Base-by-base conservation (phyloP, 2,797 vertebrate genomes). In the Peromyscus melanophrys region DNA sequence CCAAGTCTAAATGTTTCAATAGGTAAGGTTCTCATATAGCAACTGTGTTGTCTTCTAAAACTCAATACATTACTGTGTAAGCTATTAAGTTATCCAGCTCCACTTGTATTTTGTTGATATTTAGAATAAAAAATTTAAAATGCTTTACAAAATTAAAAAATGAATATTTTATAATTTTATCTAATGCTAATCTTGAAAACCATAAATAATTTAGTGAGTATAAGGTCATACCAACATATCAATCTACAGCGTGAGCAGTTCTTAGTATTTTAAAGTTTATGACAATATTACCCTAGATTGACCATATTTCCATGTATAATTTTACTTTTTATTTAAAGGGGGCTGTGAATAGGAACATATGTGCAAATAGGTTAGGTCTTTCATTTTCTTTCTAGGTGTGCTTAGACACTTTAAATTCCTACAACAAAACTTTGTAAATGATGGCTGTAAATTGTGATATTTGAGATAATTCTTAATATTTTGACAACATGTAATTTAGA, bases 301-400 rank as follows among this genome's bases (percentile, higher is more conserved):
- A 78, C 85, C 4, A 85, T 77, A 55, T 65, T 89, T 89, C 1
- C 46, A 86, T 13, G 17, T n/a, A 43, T 84, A 1, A 77, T 65
- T 89, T 95, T 77, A 13, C 78, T 25, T 92, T 92, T 89, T 12
- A 69, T 75, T 97, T 90, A 89, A 63, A 86, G 49, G 75, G 55
- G 17, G 7, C 52, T 63, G 77, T 19, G 63, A 46, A 25, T 25
- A 93, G 67, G 27, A 57, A 37, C 77, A 23, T 55, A 37, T 2
- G 7, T 69, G 55, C 25, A 90, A 94, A 29, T 67, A 6, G 46
- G 4, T 71, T 55, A 75, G 29, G 65, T 65, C 34, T 37, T 78
- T 89, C 67, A 3, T 61, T 31, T 31, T n/a, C 23, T 55, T 92
- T 88, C 65, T 59, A 81, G 29, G 6, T 78, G 21, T 77, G 61